These are phyloP conservation scores for Eremophila alpestris DNA, from an alignment of 2,797 vertebrate genomes.

Conservation along the genomic window DNA sequence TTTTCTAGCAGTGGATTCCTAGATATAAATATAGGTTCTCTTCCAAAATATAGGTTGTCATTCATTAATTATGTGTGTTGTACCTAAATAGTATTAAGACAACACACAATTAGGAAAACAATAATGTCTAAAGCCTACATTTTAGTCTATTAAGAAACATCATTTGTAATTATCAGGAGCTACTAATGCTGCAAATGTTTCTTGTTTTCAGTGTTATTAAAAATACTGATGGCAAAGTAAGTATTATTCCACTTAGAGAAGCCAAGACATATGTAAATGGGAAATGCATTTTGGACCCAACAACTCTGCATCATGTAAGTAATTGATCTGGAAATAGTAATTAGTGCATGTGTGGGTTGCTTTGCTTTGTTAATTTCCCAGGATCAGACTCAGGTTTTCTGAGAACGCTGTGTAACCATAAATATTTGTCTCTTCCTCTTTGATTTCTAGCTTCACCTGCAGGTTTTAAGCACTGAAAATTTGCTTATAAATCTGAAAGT, in stretches of 20 bases:
- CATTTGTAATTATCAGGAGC: neutral
- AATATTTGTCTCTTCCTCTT: neutral
- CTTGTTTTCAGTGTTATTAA: constrained; percentile 83
- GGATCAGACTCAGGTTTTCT: neutral
- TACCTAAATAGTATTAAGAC: neutral
- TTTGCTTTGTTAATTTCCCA: neutral
- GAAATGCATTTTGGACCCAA: constrained; percentile 80
- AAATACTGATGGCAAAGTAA: constrained; percentile 81
- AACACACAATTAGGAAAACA: neutral
- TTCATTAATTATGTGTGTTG: neutral
- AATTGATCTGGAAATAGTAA: neutral
- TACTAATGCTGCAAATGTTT: neutral
- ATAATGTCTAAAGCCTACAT: neutral
- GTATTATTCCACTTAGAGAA: constrained; percentile 82
- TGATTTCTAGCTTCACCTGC: neutral
- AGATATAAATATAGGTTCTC: neutral
- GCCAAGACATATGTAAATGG: constrained; percentile 95
- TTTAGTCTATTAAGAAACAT: neutral
- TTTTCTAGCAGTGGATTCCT: neutral
- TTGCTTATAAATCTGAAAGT: neutral
- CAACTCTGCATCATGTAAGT: constrained; percentile 90
- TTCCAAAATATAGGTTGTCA: neutral
- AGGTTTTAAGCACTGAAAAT: neutral
- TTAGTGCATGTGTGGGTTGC: neutral
- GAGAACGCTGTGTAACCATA: neutral